A percentile compares a stretch with the other conserved stretches of the same genome.
These are phyloP conservation scores for Gymnorhina tibicen DNA, from an alignment of 2,113 vertebrate species.

Conservation along the genomic window DNA sequence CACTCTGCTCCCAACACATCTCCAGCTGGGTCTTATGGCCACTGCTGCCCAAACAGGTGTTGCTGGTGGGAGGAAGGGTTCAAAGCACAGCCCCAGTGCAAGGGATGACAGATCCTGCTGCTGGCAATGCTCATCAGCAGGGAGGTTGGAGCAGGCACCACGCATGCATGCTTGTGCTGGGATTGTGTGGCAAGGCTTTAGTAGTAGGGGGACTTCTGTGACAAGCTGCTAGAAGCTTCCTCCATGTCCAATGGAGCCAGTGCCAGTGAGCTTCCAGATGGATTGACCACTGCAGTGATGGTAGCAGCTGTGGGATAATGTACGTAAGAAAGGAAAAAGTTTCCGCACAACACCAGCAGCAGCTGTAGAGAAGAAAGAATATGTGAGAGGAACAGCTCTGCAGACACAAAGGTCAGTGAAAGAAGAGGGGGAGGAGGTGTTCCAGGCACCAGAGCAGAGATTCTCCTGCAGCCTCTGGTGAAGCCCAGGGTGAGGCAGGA, in stretches of 20 bases:
- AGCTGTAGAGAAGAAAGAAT: background rate
- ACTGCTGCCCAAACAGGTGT: background rate
- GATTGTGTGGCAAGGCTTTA: background rate
- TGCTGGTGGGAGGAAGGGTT: background rate
- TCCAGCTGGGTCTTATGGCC: background rate
- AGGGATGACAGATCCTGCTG: background rate
- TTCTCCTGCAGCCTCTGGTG: background rate
- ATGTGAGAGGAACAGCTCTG: background rate
- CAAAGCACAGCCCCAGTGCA: background rate
- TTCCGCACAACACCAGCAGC: background rate
- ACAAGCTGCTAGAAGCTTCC: background rate
- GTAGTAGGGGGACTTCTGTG: background rate
- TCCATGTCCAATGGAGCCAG: background rate
- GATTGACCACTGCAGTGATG: rapidly evolving
- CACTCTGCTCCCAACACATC: background rate
- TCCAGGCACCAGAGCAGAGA: background rate
- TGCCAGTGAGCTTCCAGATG: background rate
- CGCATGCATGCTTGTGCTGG: background rate
- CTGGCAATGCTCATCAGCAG: background rate
- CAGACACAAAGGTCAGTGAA: background rate
- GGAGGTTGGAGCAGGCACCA: background rate
- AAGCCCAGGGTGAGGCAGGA: background rate
- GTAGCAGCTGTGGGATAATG: background rate
- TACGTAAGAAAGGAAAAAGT: background rate
- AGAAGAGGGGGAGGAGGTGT: background rate